Evolutionary conservation across 1,140 invertebrate species (phyloP), one percentile per base, ranked within the genome.

Genomic region (Drosophila arizonae): DNA sequence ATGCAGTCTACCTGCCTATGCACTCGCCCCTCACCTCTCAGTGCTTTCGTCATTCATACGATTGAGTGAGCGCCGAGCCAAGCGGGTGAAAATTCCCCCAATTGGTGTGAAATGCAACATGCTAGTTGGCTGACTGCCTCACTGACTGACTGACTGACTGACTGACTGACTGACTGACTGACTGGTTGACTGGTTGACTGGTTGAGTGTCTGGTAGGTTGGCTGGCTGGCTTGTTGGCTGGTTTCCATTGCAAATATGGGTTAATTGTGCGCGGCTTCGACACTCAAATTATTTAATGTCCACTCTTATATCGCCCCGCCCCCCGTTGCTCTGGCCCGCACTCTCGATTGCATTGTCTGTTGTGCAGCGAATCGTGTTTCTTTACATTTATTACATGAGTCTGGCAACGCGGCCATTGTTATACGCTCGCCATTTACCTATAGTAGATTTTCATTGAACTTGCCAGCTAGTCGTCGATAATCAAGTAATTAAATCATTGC

Each of bases 41-140:
- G n/a, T 58, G 76, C 84, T 86, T 86, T 87, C 82, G 72, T 88
- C 82, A 86, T 86, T 87, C 82, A 86, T 79, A 68, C 82, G 79
- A 86, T 43, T 86, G 82, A 82, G 84, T 88, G 82, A 63, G 68
- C 82, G 81, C 81, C 77, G 63, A 82, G 82, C 61, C 75, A 79
- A 76, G 79, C 68, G 77, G 33, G 58, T 58, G 56, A 61, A 73
- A 82, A 76, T 73, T 78, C 70, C 63, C 79, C 39, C 72, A 88
- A 77, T 75, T 88, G 85, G 84, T 88, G 84, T 88, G 84, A 88
- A 88, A 88, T 88, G 79, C 84, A 88, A 84, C 85, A 88, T 81
- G 84, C 79, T 70, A 52, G 41, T 64, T 70, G 68, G 26, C 68
- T 48, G 48, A n/a, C 65, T 36, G 36, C 45, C 46, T 26, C 45